Base-by-base conservation (phyloP, 2,797 vertebrate genomes). In the Tympanoctomys barrerae region DNA sequence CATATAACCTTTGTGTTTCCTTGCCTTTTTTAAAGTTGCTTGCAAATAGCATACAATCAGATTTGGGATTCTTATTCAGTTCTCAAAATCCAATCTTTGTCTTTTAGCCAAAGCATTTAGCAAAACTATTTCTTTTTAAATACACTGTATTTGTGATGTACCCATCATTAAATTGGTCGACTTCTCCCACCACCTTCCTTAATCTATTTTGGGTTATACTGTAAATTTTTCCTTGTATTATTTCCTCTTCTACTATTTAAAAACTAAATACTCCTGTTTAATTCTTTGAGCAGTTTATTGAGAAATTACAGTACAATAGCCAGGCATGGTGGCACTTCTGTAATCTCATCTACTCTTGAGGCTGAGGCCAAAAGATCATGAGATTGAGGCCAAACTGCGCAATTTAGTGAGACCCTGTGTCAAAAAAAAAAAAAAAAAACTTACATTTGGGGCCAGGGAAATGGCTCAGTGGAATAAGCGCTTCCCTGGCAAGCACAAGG, bases 181-280 rank as follows among this genome's bases (percentile, higher is more conserved):
- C 2, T 33, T 89, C 28, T n/a, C 36, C 7, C 46, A 7, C 36
- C 18, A 24, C 12, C 18, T 7, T 12, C 31, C 31, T 75, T 28
- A 22, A n/a, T 90, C 95, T 87, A 71, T 66, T 89, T 95, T 75
- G 9, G 18, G 16, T 39, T 68, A 24, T 83, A 46, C 42, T 31
- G 24, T 77, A 80, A 87, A 31, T 59, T 91, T 93, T 88, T 33
- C 49, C 42, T 78, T 85, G n/a, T 87, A 68, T 52, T 78, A 86
- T 71, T 93, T 66, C 14, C 28, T 52, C 13, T 6, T 82, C 88
- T 82, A 36, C 52, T 9, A 54, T 64, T 85, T 94, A 52, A 22
- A 75, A 91, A 59, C 16, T 6, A 78, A 95, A 94, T 83, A 31
- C 31, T 71, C 87, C 61, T 52, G 26, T 91, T 94, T 91, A 16